Base-by-base conservation (phyloP, 2,888 invertebrate genomes). In the Mimumesa dahlbomi region DNA sequence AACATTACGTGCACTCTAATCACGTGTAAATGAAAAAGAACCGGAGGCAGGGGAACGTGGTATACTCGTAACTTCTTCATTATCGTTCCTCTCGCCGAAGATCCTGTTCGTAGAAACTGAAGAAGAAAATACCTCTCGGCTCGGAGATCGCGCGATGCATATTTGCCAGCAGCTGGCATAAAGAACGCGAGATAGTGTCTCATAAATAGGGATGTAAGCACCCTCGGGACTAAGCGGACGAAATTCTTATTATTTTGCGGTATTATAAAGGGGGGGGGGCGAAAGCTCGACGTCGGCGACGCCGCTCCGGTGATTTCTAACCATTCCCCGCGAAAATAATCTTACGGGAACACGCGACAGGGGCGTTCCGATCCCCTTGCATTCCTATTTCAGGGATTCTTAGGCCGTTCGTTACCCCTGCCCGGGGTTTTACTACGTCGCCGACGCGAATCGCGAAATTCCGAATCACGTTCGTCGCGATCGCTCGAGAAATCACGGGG, bases 171-270 rank as follows among this genome's bases (percentile, higher is more conserved):
- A 57, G 48, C 63, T 54, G 73, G 59, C 61, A 58, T 77, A 71
- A 77, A 74, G 52, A 71, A 46, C 34, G 38, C 36, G 59, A 50
- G 73, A 78, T 69, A 75, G 65, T 71, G 71, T 77, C 77, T 40
- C 75, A 69, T 81, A 85, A 84, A 85, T 84, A 81, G 68, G 59
- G 62, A 64, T 77, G 56, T 65, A 69, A 73, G 64, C 67, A 65
- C 73, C 66, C 75, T 63, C 58, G 79, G 74, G 78, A 73, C 76
- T 79, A 71, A 80, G 75, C 79, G 69, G 56, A 65, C 68, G 65
- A 77, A 80, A 83, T 77, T 84, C 79, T 79, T 83, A 85, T 83
- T 84, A 86, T 85, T 84, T 73, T 65, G 69, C 73, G 42, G 36
- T 71, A 54, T 79, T 79, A 70, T 74, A 22, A 52, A 52, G 25